phyloP scores from a whole-genome alignment of 1,140 invertebrate genomes.

The Pemphigus obesinymphae region DNA sequence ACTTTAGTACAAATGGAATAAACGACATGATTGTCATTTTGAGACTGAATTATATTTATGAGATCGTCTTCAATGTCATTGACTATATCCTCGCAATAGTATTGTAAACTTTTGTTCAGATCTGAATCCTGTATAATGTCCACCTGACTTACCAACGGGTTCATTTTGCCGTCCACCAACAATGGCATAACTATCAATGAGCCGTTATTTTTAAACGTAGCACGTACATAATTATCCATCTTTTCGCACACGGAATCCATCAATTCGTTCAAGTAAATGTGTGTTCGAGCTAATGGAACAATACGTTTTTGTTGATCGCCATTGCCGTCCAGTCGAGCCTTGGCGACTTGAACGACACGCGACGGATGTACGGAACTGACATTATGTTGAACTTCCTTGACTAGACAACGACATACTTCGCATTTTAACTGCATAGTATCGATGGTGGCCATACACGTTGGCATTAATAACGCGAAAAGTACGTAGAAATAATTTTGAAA shows the following conservation, averaged over 20 bases:
- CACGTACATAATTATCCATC: constrained; percentile 78
- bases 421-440: constrained; percentile 29
- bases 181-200: constrained; percentile 68
- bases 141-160: constrained; percentile 64
- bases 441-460: not conserved
- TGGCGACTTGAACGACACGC: constrained; percentile 17
- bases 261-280: constrained; percentile 72
- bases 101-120: constrained; percentile 73
- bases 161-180: constrained; percentile 63
- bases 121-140: constrained; percentile 75
- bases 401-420: constrained; percentile 39
- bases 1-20: constrained; percentile 42
- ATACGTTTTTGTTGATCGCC: constrained; percentile 23
- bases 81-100: constrained; percentile 62
- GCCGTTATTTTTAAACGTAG: constrained; percentile 66
- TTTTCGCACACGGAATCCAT: constrained; percentile 75
- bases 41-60: constrained; percentile 52
- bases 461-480: not conserved
- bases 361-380: constrained; percentile 23
- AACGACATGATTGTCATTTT: constrained; percentile 44
- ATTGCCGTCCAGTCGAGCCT: constrained; percentile 43
- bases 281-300: constrained; percentile 68
- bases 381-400: constrained; percentile 41
- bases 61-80: constrained; percentile 59
- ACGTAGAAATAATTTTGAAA: not conserved